Evolutionary conservation across 2,888 invertebrate species (phyloP).

Genomic region (Anthoptus insignis): DNA sequence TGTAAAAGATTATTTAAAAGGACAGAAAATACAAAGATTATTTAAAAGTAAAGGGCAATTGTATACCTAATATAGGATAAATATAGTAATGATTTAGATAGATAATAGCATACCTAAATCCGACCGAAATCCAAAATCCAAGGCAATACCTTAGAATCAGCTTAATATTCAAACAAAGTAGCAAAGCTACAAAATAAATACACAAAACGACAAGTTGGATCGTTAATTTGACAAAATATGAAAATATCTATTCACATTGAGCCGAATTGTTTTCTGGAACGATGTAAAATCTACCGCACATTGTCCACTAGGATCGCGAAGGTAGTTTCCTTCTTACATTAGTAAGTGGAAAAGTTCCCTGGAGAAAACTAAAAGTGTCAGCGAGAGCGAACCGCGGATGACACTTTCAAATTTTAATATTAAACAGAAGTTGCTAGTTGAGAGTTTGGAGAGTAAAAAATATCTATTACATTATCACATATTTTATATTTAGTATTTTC

Average conservation of each 20-base stretch:
- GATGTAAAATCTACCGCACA: background rate
- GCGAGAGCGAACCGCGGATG: conserved; percentile 32
- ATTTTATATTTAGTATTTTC: too few relatives aligned
- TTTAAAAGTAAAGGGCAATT: too few relatives aligned
- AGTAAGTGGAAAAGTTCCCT: conserved; percentile 35
- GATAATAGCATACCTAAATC: too few relatives aligned
- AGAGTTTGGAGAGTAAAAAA: conserved; percentile 49
- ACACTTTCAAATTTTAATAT: conserved; percentile 37
- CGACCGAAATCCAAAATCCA: too few relatives aligned
- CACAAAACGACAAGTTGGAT: too few relatives aligned
- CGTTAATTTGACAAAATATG: too few relatives aligned
- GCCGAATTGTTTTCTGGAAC: background rate
- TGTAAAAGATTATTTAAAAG: conserved; percentile 57
- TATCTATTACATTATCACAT: conserved; percentile 48
- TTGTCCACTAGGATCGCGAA: conserved; percentile 30
- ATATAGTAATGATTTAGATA: too few relatives aligned
- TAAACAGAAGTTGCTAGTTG: conserved; percentile 29
- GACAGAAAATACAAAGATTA: too few relatives aligned
- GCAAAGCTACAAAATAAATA: too few relatives aligned
- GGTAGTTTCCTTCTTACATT: conserved; percentile 32
- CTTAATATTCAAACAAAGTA: too few relatives aligned
- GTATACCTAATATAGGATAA: too few relatives aligned
- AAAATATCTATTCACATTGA: background rate
- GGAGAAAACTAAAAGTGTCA: conserved; percentile 32
- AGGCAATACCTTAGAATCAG: too few relatives aligned